Evolutionary conservation across 2,888 invertebrate species (phyloP), one percentile per base, ranked within the genome.

Genomic region (Thecocarcelia acutangulata): DNA sequence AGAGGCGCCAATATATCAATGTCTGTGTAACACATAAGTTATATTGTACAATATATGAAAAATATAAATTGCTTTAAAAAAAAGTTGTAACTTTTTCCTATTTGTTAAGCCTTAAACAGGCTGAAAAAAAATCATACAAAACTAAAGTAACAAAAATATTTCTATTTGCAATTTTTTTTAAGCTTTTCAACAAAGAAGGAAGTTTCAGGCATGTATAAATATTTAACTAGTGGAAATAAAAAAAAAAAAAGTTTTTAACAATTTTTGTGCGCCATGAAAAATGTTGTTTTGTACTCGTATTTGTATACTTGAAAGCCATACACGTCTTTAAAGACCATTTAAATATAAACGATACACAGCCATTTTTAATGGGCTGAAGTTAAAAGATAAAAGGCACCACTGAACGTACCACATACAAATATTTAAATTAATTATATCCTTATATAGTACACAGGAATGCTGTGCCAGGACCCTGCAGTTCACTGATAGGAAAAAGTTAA

Each of bases 241-340:
- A 8, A 13, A 15, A 13, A 61, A 33, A 44, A 64, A 42, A 28
- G 1, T 15, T 61, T 63, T 50, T 37, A 72, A 52, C n/a, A 54
- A 72, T 72, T 42, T 42, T 42, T 19, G 15, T 59, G 6, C 17
- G n/a, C n/a, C 50, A 21, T 37, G 6, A 58, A 48, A 52, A 66
- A 59, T 24, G 0, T 33, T 33, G 5, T 40, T 56, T 68, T 15
- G 42, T 11, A n/a, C n/a, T n/a, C n/a, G n/a, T n/a, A n/a, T 52
- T 68, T 28, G 46, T 69, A 54, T 70, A 50, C 52, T 73, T 68
- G 44, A 56, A 68, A 68, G 52, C 37, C 37, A 59, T 19, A 61
- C 63, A 63, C 73, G 76, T 81, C 63, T 63, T 77, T 77, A 73
- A 77, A 58, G 56, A 61, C 33, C 61, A 68, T 73, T 81, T 73